Base-by-base conservation (phyloP, 2,888 invertebrate species). In the Amiota communis region DNA sequence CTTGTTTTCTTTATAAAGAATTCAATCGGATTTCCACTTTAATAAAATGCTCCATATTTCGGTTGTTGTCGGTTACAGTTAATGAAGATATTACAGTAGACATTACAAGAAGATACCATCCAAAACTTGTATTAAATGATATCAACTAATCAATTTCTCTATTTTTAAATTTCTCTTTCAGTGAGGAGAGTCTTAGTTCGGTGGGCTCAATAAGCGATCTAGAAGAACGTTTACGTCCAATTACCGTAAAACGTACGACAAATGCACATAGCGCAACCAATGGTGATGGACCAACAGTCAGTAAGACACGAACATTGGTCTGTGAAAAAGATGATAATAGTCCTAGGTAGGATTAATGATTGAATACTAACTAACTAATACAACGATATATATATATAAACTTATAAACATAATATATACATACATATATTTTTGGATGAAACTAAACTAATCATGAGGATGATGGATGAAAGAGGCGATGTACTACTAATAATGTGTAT, bases 251-350 rank as follows among this genome's bases (percentile, higher is more conserved):
- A 76, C 84, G 86, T 53, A 84, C 81, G 74, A 85, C 87, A 67
- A 81, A 83, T 70, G 36, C 36, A 36, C 6, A 36, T 36, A 81
- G 78, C 63, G 81, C 82, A 11, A 64, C 85, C 15, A 86, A 84
- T 51, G 85, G 81, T 47, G 80, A 79, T 51, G 72, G 74, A 47
- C 69, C 77, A 11, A 36, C 36, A 4, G 78, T 79, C 17, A 87
- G 84, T 82, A 85, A 84, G 74, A 89, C 89, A 70, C 86, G 86
- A 70, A 87, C 89, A 65, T 76, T 89, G 78, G 86, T 89, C 73
- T 87, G 85, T 72, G 89, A 89, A 80, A 87, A 87, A 83, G 86
- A 86, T 76, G 89, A 89, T 75, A 89, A 87, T 84, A 89, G 88
- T 82, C 89, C 89, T 75, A 89, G 89, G 89, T 90, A 86, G 84